A percentile compares a stretch with the other conserved stretches of the same genome.
Conservation (phyloP, 30 jellyfish, hydroid and myxozoan species). For the Aurelia aurita complex sp. Pacific region DNA sequence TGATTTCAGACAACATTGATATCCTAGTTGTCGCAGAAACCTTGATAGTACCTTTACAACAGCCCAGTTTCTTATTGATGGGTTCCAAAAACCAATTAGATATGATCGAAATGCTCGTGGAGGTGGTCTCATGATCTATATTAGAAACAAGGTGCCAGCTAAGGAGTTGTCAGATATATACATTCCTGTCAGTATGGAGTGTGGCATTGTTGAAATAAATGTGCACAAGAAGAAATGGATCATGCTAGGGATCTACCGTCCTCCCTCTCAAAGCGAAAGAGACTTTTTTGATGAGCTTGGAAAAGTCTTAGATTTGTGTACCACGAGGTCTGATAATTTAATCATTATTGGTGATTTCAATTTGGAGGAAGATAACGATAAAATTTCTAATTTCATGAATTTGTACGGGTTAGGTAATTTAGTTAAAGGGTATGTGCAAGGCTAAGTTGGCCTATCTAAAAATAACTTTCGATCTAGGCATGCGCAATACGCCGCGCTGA, state of each 20-base stretch:
- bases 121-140: slow-evolving; percentile 27
- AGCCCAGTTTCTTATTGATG: slow-evolving; percentile 2
- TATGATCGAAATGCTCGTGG: slow-evolving; percentile 26
- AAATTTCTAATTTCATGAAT: slow-evolving; percentile 38
- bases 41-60: slow-evolving; percentile 28
- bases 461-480: too few species aligned
- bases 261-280: slow-evolving; percentile 20
- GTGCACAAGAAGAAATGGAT: slow-evolving; percentile 45
- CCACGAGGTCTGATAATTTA: slow-evolving; percentile 36
- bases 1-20: slow-evolving; percentile 14
- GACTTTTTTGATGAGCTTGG: slow-evolving; percentile 19
- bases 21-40: slow-evolving; percentile 13
- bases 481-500: too few species aligned
- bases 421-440: too few species aligned
- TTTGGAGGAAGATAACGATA: slow-evolving; percentile 31
- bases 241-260: slow-evolving; percentile 9
- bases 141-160: slow-evolving; percentile 20
- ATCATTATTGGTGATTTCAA: slow-evolving; percentile 45
- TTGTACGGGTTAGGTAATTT: slow-evolving; percentile 37
- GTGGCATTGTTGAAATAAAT: slow-evolving; percentile 42
- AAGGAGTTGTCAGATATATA: background rate
- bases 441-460: too few species aligned
- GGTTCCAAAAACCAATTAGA: background rate
- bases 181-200: slow-evolving; percentile 26
- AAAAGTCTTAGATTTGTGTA: slow-evolving; percentile 13